phyloP scores from a whole-genome alignment of 2,113 vertebrate genomes.

The Oncorhynchus clarkii region DNA sequence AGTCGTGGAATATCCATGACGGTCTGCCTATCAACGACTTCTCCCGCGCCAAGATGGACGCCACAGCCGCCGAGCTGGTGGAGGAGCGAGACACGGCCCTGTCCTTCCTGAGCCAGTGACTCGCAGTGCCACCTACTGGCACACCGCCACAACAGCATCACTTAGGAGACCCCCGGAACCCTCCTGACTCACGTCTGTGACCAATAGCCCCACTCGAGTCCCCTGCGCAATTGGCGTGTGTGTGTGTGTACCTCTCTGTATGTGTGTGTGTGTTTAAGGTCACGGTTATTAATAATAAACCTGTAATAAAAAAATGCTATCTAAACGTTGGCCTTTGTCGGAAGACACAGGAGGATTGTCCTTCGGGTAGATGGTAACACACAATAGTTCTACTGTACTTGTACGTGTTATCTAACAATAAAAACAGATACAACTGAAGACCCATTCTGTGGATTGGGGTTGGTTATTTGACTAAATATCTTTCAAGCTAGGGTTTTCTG shows the following conservation, averaged over 20 bases:
- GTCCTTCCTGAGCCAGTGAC: slow-evolving; percentile 91
- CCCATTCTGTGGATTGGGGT: not conserved
- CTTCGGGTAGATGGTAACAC: slow-evolving; percentile 45
- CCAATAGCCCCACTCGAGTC: slow-evolving; percentile 29
- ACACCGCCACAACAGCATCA: slow-evolving; percentile 40
- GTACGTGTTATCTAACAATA: slow-evolving; percentile 53
- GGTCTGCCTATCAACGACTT: slow-evolving; percentile 91
- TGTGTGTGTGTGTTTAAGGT: slow-evolving; percentile 9
- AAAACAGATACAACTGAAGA: slow-evolving; percentile 40
- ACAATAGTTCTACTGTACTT: slow-evolving; percentile 54
- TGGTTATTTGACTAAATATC: not conserved
- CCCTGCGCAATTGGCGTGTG: not conserved
- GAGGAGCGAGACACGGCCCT: slow-evolving; percentile 91
- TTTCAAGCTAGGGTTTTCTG: not conserved
- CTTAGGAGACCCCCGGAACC: slow-evolving; percentile 60
- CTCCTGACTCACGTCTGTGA: slow-evolving; percentile 82
- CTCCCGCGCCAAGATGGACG: slow-evolving; percentile 91
- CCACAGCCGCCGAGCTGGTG: slow-evolving; percentile 87
- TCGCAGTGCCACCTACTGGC: slow-evolving; percentile 32
- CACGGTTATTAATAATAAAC: slow-evolving; percentile 31
- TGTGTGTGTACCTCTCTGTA: slow-evolving; percentile 18
- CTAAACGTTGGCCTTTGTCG: slow-evolving; percentile 39
- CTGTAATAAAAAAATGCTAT: slow-evolving; percentile 37
- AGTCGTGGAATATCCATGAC: slow-evolving; percentile 89
- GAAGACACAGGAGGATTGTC: slow-evolving; percentile 25